These are phyloP conservation scores for Amazona guildingii DNA, from an alignment of 2,113 vertebrate genomes.

Conservation along the genomic window DNA sequence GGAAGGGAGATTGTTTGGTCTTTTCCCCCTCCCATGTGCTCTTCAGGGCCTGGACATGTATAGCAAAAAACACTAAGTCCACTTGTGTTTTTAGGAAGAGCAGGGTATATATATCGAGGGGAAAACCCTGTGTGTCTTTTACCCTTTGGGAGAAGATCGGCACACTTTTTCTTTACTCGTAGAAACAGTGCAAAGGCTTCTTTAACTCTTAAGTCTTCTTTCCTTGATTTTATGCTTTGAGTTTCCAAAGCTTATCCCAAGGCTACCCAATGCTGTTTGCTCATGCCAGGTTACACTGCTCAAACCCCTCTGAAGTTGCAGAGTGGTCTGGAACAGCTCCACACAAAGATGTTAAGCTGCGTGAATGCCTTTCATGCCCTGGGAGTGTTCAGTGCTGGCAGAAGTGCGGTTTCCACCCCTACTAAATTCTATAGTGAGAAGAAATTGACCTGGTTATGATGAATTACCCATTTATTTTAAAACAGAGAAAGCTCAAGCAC, in stretches of 20 bases:
- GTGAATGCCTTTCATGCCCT: neutral
- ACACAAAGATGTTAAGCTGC: neutral
- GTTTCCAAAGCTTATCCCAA: neutral
- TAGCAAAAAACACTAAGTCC: neutral
- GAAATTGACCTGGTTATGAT: neutral
- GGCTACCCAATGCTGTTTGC: neutral
- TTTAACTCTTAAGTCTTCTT: neutral
- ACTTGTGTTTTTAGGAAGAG: neutral
- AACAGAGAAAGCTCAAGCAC: neutral
- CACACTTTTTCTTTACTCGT: neutral
- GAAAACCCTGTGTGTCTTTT: neutral
- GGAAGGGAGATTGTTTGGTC: neutral
- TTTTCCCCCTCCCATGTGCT: neutral
- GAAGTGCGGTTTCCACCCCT: neutral
- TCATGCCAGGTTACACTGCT: neutral
- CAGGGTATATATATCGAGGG: fast-evolving
- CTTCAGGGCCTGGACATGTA: neutral
- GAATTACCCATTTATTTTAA: neutral
- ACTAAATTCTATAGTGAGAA: neutral
- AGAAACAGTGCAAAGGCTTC: neutral
- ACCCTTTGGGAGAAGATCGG: neutral
- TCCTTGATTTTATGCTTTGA: neutral
- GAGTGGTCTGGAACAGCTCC: neutral
- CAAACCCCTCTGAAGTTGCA: neutral
- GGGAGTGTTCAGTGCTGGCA: neutral